Conservation (phyloP, 2,888 invertebrate species). For the Troides oblongomaculatus region DNA sequence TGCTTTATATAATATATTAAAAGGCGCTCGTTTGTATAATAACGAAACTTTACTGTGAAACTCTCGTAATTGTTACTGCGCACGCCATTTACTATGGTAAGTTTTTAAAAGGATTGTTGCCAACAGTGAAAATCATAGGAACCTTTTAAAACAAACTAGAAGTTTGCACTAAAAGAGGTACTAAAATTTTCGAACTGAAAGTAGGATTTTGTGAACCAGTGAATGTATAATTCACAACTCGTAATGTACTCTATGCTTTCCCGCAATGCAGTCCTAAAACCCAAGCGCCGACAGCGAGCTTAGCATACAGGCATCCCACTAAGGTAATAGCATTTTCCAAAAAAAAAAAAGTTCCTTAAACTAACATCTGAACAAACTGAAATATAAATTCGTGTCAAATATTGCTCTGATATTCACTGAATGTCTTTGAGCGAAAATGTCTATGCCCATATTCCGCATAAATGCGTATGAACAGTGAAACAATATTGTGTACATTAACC, state of each 20-base stretch:
- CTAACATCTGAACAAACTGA: too few species aligned
- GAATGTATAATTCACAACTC: conserved; percentile 23
- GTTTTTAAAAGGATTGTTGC: neutral
- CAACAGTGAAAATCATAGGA: neutral
- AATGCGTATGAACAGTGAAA: too few species aligned
- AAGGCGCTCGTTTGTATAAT: too few species aligned
- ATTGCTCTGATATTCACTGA: too few species aligned
- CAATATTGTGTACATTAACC: too few species aligned
- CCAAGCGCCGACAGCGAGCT: conserved; percentile 2
- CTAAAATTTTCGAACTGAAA: conserved; percentile 15
- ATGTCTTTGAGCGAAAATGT: too few species aligned
- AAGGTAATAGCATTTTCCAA: conserved; percentile 20
- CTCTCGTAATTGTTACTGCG: too few species aligned
- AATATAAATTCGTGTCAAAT: too few species aligned
- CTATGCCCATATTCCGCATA: too few species aligned
- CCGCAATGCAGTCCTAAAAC: conserved; percentile 27
- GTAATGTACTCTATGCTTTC: conserved; percentile 18
- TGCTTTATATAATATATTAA: too few species aligned
- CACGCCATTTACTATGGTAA: neutral
- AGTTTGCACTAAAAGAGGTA: neutral
- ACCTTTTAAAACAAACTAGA: conserved; percentile 4
- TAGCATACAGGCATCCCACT: conserved; percentile 24
- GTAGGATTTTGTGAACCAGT: conserved; percentile 20
- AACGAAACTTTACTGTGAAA: too few species aligned
- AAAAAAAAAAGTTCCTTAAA: neutral